phyloP scores from a whole-genome alignment of 2,888 invertebrate species.

The Ctenicera cuprea region DNA sequence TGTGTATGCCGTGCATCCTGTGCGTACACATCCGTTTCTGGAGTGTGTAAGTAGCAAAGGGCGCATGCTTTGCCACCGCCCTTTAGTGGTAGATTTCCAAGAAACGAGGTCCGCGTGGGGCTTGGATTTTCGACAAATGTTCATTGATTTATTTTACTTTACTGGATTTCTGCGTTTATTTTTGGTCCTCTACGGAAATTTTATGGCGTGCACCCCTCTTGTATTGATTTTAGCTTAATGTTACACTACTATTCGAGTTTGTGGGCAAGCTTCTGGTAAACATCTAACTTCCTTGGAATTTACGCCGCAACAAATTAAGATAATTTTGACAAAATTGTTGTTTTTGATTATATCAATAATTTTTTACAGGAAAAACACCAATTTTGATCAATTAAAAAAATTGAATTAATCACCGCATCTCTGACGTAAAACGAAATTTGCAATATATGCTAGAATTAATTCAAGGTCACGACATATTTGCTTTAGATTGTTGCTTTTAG shows the following conservation, averaged over 20 bases:
- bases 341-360: too few species aligned
- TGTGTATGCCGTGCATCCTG: conserved; percentile 38
- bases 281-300: too few species aligned
- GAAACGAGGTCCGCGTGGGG: conserved; percentile 44
- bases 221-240: conserved; percentile 32
- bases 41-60: conserved; percentile 30
- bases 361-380: too few species aligned
- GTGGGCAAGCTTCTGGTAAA: not conserved
- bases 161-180: conserved; percentile 20
- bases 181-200: conserved; percentile 19
- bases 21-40: conserved; percentile 44
- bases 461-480: too few species aligned
- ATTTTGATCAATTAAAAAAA: too few species aligned
- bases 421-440: too few species aligned
- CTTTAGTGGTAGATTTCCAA: conserved; percentile 50
- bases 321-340: too few species aligned
- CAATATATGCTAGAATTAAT: too few species aligned
- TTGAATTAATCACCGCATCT: too few species aligned
- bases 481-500: too few species aligned
- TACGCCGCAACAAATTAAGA: too few species aligned
- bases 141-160: conserved; percentile 51
- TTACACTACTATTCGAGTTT: not conserved
- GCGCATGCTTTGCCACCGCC: conserved; percentile 57
- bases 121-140: conserved; percentile 54
- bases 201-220: conserved; percentile 12